Conservation (phyloP, 2,888 invertebrate species). For the Meteorus colon region DNA sequence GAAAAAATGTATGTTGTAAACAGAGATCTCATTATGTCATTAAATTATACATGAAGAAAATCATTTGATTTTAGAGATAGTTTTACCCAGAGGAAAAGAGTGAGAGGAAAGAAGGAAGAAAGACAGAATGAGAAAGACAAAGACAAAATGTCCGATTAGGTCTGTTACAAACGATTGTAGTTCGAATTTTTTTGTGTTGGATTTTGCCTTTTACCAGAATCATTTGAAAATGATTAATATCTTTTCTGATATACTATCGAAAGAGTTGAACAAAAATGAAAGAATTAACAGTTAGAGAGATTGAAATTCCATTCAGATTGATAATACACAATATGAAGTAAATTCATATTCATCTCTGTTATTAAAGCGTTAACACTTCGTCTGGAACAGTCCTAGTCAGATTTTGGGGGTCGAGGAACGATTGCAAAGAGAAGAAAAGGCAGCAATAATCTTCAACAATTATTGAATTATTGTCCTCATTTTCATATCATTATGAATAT, state of each 20-base stretch:
- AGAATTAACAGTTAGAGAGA: background rate
- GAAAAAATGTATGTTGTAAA: background rate
- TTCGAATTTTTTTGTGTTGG: slow-evolving; percentile 49
- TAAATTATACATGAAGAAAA: slow-evolving; percentile 4
- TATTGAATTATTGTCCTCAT: background rate
- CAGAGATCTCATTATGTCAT: slow-evolving; percentile 12
- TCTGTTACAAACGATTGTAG: slow-evolving; percentile 65
- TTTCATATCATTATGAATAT: background rate
- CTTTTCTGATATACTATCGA: background rate
- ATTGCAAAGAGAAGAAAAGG: slow-evolving; percentile 60
- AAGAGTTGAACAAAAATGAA: background rate
- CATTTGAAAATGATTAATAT: slow-evolving; percentile 7
- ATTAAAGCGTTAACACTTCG: slow-evolving; percentile 60
- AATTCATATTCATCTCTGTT: slow-evolving; percentile 44
- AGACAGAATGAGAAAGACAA: slow-evolving; percentile 43
- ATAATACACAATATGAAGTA: slow-evolving; percentile 14
- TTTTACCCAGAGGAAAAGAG: background rate
- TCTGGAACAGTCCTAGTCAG: slow-evolving; percentile 75
- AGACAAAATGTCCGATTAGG: slow-evolving; percentile 71
- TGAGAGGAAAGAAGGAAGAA: background rate
- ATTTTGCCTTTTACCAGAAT: background rate
- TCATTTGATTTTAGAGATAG: background rate
- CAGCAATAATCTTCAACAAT: slow-evolving; percentile 60
- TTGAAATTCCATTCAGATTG: background rate
- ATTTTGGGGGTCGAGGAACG: slow-evolving; percentile 65